Evolutionary conservation across 2,888 invertebrate genomes (phyloP), one percentile per base, ranked within the genome.

Genomic region (Drosophila gaucha): DNA sequence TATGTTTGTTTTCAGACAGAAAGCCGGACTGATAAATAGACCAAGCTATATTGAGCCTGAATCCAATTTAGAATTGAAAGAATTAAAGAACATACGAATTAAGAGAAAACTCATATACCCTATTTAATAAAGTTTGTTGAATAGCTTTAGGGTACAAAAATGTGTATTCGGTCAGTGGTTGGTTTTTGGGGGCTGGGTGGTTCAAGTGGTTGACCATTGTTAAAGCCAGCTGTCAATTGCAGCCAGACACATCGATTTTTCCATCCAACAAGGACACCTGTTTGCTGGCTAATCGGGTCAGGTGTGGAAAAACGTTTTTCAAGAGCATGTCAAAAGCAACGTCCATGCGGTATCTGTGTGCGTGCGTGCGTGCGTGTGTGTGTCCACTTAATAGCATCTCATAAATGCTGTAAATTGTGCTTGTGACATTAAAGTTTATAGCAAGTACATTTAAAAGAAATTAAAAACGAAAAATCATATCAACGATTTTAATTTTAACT

Each of bases 281-380:
- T 63, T 65, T 55, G 67, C 35, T 46, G 56, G 86, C 80, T 85
- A 80, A 80, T 82, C 88, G 80, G 88, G 86, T 74, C 86, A 85
- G 67, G 57, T 38, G 64, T 46, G 38, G 62, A 79, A 86, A 79
- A 79, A 78, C 70, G 43, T 31, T 33, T 43, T 44, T 64, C 58
- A 55, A 86, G 83, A 52, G 78, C 78, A 44, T 59, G 83, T 82
- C 86, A 80, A 51, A 26, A 41, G 33, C 57, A 64, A 57, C 43
- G 26, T 28, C 51, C 24, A 14, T 24, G 28, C 8, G 12, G 18
- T 1, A 12, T 18, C 1, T 6, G 12, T n/a, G 1, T 14, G 33
- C 12, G 22, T 14, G 24, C 24, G 14, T 16, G 47, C 16, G 12
- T 12, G 24, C 8, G 35, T 59, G 46, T 30, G 20, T 74, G 47